phyloP scores from a whole-genome alignment of 2,888 invertebrate genomes.

The Fragum sueziense region DNA sequence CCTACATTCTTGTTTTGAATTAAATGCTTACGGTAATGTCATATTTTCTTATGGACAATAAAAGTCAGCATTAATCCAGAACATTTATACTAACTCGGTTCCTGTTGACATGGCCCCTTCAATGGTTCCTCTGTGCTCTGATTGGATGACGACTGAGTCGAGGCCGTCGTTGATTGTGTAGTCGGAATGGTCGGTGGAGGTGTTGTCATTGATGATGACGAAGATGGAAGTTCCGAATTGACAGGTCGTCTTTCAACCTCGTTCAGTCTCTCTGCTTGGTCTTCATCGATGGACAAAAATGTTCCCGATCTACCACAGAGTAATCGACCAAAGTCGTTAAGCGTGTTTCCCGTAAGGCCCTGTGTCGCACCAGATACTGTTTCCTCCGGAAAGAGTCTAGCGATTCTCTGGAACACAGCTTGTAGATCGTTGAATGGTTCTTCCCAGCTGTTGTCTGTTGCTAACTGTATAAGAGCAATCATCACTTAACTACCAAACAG shows the following conservation, averaged over 20 bases:
- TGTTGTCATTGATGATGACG: not conserved
- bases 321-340: conserved; percentile 30
- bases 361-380: not conserved
- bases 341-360: not conserved
- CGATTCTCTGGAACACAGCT: not conserved
- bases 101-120: conserved; percentile 6
- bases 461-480: not conserved
- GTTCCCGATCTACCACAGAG: conserved; percentile 47
- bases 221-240: conserved; percentile 18
- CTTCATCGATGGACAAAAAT: conserved; percentile 36
- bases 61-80: too few relatives aligned
- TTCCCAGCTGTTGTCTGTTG: not conserved
- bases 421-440: conserved; percentile 6
- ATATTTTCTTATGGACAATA: too few relatives aligned
- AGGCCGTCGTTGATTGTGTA: not conserved
- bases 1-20: too few relatives aligned
- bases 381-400: not conserved
- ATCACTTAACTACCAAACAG: too few relatives aligned
- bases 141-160: not conserved
- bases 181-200: not conserved
- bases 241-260: conserved; percentile 30
- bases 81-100: conserved; percentile 1
- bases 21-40: too few relatives aligned
- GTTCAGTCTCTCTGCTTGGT: conserved; percentile 21
- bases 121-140: not conserved